These are phyloP conservation scores for Acrossocheilus wenchowensis DNA, from an alignment of 2,797 vertebrate genomes.

Conservation along the genomic window DNA sequence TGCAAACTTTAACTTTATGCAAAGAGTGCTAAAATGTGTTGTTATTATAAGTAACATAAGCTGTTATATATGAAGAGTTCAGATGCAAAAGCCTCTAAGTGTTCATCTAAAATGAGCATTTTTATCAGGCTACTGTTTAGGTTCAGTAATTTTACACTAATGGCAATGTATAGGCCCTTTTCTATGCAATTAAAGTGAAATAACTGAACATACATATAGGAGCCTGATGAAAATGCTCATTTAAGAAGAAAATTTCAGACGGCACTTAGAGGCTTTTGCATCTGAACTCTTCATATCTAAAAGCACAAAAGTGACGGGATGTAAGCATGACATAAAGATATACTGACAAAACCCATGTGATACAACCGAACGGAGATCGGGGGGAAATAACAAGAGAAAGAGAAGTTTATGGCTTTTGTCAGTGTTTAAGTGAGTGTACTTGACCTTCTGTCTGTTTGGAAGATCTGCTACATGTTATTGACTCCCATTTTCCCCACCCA, in stretches of 20 bases:
- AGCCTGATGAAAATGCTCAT: too few relatives aligned
- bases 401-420: constrained; percentile 57
- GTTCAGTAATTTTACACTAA: too few relatives aligned
- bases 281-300: neutral
- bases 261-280: neutral
- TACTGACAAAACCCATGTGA: constrained; percentile 40
- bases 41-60: neutral
- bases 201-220: too few relatives aligned
- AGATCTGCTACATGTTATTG: constrained; percentile 67
- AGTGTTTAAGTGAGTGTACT: constrained; percentile 61
- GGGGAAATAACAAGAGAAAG: constrained; percentile 1
- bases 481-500: constrained; percentile 57
- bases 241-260: too few relatives aligned
- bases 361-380: neutral
- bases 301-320: neutral
- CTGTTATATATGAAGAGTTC: neutral
- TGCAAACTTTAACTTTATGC: neutral
- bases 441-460: constrained; percentile 63
- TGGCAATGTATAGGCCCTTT: too few relatives aligned
- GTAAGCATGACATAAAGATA: neutral
- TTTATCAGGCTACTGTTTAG: too few relatives aligned
- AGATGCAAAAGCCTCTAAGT: too few relatives aligned
- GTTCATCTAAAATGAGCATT: too few relatives aligned
- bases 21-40: neutral
- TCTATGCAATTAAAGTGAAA: too few relatives aligned